Conservation (phyloP, 2,797 vertebrate genomes). For the Rhinichthys osculus region DNA sequence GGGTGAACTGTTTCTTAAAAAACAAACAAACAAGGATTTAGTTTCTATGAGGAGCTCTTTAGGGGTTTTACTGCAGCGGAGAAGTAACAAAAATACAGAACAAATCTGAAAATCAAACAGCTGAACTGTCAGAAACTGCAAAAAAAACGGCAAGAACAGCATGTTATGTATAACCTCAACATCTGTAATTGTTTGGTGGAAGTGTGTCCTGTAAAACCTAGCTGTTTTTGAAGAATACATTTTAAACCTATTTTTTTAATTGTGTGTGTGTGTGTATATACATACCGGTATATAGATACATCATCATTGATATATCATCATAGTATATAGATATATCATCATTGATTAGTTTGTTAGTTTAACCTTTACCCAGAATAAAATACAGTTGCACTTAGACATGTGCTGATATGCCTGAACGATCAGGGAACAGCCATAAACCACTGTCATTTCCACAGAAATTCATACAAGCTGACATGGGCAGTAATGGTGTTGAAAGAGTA, state of each 20-base stretch:
- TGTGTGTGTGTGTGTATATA: background rate
- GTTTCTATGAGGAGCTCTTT: background rate
- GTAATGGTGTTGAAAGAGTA: background rate
- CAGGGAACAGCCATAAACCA: background rate
- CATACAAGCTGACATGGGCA: background rate
- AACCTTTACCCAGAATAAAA: slow-evolving; percentile 35
- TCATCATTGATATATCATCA: no score
- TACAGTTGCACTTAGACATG: background rate
- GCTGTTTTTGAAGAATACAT: background rate
- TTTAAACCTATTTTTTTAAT: background rate
- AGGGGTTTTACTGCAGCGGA: background rate
- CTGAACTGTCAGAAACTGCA: background rate
- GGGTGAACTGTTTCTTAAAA: background rate
- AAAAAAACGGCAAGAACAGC: background rate
- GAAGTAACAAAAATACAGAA: slow-evolving; percentile 9
- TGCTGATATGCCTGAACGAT: background rate
- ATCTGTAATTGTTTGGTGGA: background rate
- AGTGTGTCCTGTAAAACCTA: background rate
- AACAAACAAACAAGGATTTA: background rate
- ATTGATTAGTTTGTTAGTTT: slow-evolving; percentile 3
- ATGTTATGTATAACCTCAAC: background rate
- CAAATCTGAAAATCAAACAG: background rate
- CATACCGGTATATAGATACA: no score
- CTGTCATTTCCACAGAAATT: background rate
- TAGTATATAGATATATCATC: background rate